These are phyloP conservation scores for Argya squamiceps DNA, from an alignment of 2,797 vertebrate genomes.

Conservation along the genomic window DNA sequence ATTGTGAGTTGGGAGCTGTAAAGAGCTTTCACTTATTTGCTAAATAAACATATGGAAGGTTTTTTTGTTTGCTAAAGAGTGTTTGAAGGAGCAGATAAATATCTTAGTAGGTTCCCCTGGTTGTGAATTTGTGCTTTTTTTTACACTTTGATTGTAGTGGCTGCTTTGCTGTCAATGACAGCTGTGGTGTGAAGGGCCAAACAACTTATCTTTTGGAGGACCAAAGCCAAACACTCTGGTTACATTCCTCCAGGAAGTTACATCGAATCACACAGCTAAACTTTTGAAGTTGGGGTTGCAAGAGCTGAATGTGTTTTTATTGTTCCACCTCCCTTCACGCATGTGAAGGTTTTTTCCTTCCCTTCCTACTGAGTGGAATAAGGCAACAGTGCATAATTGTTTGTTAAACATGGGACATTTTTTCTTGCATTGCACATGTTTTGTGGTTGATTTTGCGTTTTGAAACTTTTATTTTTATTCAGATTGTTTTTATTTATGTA, in stretches of 20 bases:
- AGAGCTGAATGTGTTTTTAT: neutral
- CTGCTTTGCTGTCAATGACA: neutral
- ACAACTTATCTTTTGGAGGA: neutral
- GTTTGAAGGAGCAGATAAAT: neutral
- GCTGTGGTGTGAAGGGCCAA: neutral
- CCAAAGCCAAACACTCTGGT: neutral
- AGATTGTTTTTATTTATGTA: neutral
- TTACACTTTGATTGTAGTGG: neutral
- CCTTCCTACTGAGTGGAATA: neutral
- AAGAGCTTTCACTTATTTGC: neutral
- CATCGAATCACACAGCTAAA: neutral
- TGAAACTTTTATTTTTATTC: neutral
- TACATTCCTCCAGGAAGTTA: neutral
- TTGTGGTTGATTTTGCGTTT: neutral
- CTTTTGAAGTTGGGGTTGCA: neutral
- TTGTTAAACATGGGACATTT: neutral
- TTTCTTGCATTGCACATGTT: neutral
- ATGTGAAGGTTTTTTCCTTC: neutral
- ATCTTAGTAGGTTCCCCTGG: neutral
- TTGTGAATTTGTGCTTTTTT: neutral
- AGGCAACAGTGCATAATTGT: neutral
- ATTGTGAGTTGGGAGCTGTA: neutral
- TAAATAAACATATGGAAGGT: neutral
- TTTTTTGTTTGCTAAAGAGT: neutral
- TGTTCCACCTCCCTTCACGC: neutral